Evolutionary conservation across 2,797 vertebrate species (phyloP).

Genomic region (Spondyliosoma cantharus): DNA sequence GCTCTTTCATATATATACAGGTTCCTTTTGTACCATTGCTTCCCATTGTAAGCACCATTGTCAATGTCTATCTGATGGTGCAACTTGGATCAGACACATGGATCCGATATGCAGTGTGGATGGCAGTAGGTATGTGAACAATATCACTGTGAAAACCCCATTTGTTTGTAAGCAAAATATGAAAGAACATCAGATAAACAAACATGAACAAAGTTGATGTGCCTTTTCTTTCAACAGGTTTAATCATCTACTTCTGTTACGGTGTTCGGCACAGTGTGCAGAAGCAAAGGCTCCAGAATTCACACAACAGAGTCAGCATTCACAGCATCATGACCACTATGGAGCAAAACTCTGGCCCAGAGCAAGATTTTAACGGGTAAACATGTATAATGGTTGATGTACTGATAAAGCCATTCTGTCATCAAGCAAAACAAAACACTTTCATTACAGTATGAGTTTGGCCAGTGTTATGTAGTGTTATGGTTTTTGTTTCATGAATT

Average conservation of each 20-base stretch:
- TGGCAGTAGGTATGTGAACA: conserved; percentile 70
- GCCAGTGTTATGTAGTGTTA: neutral
- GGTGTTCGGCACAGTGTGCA: conserved; percentile 87
- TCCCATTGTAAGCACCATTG: conserved; percentile 78
- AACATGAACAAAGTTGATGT: neutral
- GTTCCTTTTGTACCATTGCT: conserved; percentile 77
- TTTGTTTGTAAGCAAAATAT: neutral
- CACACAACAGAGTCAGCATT: conserved; percentile 47
- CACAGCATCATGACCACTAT: conserved; percentile 43
- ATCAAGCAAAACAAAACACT: neutral
- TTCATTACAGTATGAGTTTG: neutral
- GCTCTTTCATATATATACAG: conserved; percentile 46
- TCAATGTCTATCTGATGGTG: conserved; percentile 84
- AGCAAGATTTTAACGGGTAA: conserved; percentile 26
- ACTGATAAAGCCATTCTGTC: neutral
- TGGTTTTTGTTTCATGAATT: too few relatives aligned
- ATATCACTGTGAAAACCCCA: neutral
- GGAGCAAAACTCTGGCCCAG: conserved; percentile 38
- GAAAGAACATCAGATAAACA: neutral
- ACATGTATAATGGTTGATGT: neutral
- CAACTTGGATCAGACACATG: conserved; percentile 81
- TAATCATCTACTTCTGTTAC: conserved; percentile 89
- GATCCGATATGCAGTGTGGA: conserved; percentile 82
- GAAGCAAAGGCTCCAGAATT: conserved; percentile 72
- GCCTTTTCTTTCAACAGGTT: conserved; percentile 76